Percentiles rank a stretch among this genome's conserved stretches.
Evolutionary conservation across 1,140 invertebrate genomes (phyloP).

Genomic region (Teleopsis dalmanni): DNA sequence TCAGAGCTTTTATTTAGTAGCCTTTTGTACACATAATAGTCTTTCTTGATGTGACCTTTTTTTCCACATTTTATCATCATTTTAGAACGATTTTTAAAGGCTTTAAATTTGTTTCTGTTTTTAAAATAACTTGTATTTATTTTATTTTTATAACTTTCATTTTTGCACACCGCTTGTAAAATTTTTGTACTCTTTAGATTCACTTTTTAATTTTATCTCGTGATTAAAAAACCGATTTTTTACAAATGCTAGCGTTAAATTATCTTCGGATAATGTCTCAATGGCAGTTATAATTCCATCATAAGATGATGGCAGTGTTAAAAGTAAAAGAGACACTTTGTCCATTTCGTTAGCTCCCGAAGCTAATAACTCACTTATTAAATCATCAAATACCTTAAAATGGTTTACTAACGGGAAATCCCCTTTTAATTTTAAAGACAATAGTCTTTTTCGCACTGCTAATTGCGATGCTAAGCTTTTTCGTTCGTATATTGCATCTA

Average conservation of each 20-base stretch:
- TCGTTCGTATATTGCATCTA: conserved; percentile 41
- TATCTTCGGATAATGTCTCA: conserved; percentile 39
- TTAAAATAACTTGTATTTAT: conserved; percentile 4
- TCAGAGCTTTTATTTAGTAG: conserved; percentile 8
- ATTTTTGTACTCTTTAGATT: conserved; percentile 19
- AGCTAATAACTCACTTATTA: conserved; percentile 37
- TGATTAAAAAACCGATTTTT: conserved; percentile 42
- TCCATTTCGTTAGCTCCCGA: conserved; percentile 38
- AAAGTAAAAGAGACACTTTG: conserved; percentile 36
- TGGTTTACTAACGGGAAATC: conserved; percentile 35
- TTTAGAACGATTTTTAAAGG: background rate
- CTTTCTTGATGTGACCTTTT: conserved; percentile 22
- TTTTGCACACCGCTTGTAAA: conserved; percentile 14
- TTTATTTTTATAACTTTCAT: background rate
- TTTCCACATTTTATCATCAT: conserved; percentile 29
- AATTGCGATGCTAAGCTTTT: conserved; percentile 42
- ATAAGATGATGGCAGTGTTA: conserved; percentile 35
- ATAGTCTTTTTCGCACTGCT: conserved; percentile 34
- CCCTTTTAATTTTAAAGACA: conserved; percentile 35
- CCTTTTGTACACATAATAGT: conserved; percentile 24
- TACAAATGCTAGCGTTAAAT: conserved; percentile 38
- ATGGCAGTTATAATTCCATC: conserved; percentile 42
- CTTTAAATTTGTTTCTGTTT: conserved; percentile 6
- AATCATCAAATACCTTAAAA: conserved; percentile 39
- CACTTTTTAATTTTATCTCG: conserved; percentile 25